Base-by-base conservation (phyloP, 1,140 invertebrate genomes). In the Saccostrea glomerata region DNA sequence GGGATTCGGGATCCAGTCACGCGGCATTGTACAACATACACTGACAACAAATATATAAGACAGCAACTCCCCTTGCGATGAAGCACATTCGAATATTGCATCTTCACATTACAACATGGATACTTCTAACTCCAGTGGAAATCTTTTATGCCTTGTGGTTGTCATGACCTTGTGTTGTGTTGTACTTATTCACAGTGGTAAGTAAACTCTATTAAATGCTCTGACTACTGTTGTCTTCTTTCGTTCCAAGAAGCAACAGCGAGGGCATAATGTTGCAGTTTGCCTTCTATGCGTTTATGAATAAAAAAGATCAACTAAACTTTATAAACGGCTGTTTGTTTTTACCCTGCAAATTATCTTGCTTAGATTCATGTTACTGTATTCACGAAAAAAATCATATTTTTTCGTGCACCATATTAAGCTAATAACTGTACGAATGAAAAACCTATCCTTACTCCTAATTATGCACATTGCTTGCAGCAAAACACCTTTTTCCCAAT, bases 41-140 rank as follows among this genome's bases (percentile, higher is more conserved):
- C 70, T 36, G 70, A 73, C 70, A 73, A 73, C 70, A 73, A 73
- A 73, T 73, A 73, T 73, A 73, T 73, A 73, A 73, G 25, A 73
- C 70, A 73, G 70, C 70, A 73, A 36, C 70, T 73, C 70, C 23
- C 23, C 23, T 15, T 12, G 70, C 70, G 70, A 73, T 73, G 70
- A 73, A 73, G 70, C 70, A 73, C 70, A 73, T n/a, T 73, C 70
- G 70, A 73, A 15, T 73, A 73, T 73, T 36, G 70, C 70, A 73
- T 73, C 70, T 73, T 73, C 70, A 73, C 70, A 36, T 25, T 73
- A 73, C 70, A 73, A 73, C 70, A 73, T 73, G 70, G 70, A 73
- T 73, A 30, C 70, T 73, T 30, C 23, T 30, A 30, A 73, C 70
- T 73, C 11, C 13, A 12, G 23, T 73, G 70, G 70, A 73, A 13